A percentile compares a stretch with the other conserved stretches of the same genome.
These are phyloP conservation scores for Nomada ferruginata DNA, from an alignment of 2,888 invertebrate genomes.

Conservation along the genomic window DNA sequence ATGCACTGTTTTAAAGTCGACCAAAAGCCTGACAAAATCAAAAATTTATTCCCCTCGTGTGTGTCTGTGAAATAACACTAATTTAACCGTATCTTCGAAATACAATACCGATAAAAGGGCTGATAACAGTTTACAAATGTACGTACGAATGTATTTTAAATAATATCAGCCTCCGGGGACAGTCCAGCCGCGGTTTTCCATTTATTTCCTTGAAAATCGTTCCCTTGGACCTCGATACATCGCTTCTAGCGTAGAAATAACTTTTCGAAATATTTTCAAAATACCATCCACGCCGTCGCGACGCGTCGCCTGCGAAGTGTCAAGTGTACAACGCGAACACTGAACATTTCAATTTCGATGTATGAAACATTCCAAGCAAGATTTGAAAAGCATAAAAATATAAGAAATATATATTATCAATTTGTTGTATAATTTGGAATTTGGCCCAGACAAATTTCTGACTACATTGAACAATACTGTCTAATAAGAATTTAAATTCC, in stretches of 20 bases:
- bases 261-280: not conserved
- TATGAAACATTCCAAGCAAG: no score
- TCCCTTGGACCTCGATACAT: not conserved
- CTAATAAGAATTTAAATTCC: no score
- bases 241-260: not conserved
- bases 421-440: no score
- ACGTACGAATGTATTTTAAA: slow-evolving; percentile 5
- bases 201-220: slow-evolving; percentile 17
- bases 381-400: no score
- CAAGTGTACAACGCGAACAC: not conserved
- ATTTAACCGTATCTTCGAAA: not conserved
- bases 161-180: slow-evolving; percentile 12
- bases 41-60: not conserved
- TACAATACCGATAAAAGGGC: not conserved
- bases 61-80: not conserved
- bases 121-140: slow-evolving; percentile 10
- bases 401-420: no score
- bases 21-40: not conserved
- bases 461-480: no score
- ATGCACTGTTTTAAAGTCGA: not conserved
- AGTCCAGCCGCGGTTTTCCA: not conserved
- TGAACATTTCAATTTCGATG: no score
- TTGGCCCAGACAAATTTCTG: no score
- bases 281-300: not conserved
- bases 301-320: no score